These are phyloP conservation scores for Calephelis nemesis DNA, from an alignment of 1,140 invertebrate species.

Conservation along the genomic window DNA sequence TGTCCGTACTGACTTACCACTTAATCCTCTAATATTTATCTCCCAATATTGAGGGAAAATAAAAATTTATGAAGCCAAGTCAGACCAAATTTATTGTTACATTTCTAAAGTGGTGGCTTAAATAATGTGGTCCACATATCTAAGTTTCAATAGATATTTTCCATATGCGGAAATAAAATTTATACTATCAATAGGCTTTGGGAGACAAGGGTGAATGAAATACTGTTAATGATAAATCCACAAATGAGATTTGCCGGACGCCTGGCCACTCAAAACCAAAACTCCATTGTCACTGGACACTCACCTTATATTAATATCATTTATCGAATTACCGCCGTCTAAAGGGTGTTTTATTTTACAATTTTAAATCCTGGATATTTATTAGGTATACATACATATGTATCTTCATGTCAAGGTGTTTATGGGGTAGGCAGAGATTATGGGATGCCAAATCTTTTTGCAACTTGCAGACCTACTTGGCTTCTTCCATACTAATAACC, in stretches of 20 bases:
- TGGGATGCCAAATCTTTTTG: no score
- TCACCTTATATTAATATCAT: slow-evolving; percentile 70
- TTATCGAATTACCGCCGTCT: slow-evolving; percentile 46
- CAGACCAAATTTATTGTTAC: no score
- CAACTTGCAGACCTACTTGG: no score
- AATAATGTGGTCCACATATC: slow-evolving; percentile 16
- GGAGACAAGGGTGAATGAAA: slow-evolving; percentile 68
- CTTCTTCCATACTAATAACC: no score
- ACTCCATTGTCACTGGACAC: slow-evolving; percentile 68
- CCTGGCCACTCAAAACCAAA: slow-evolving; percentile 70
- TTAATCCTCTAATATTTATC: no score
- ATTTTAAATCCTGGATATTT: no score
- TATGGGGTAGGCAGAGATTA: no score
- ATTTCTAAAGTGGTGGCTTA: not conserved
- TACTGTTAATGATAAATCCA: slow-evolving; percentile 78
- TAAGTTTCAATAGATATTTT: slow-evolving; percentile 61
- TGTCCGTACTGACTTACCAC: no score
- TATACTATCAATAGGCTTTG: slow-evolving; percentile 67
- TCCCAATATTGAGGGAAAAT: no score
- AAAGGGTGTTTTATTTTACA: slow-evolving; percentile 39
- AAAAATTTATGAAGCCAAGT: no score
- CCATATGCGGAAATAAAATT: slow-evolving; percentile 68
- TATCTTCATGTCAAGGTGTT: no score
- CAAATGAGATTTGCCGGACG: slow-evolving; percentile 78
- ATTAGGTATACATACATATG: no score